Percentiles rank a stretch among this genome's conserved stretches.
Conservation (phyloP, 1,140 invertebrate species). For the Holotrichia oblita region DNA sequence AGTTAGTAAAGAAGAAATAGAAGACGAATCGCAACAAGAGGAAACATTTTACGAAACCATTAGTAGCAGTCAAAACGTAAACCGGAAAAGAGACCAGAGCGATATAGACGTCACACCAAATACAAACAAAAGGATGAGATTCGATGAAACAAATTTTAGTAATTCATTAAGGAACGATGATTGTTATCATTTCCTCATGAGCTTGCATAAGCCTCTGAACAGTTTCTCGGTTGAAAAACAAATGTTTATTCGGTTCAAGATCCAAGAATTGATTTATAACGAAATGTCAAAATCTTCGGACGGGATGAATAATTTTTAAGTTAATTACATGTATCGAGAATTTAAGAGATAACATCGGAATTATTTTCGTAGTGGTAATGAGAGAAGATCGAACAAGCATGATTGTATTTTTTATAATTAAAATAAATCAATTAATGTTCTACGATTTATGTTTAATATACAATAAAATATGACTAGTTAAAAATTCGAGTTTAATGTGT, state of each 20-base stretch:
- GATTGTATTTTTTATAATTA: too few relatives aligned
- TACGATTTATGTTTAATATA: too few relatives aligned
- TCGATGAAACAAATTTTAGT: neutral
- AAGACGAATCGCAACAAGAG: neutral
- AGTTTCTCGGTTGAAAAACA: neutral
- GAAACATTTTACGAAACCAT: too few relatives aligned
- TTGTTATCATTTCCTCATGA: constrained; percentile 17
- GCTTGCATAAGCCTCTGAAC: neutral
- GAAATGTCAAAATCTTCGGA: neutral
- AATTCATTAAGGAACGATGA: neutral
- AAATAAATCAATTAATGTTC: too few relatives aligned
- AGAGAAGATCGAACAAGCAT: too few relatives aligned
- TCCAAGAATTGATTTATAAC: neutral
- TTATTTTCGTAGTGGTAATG: too few relatives aligned
- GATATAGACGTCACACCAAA: neutral
- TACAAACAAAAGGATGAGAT: neutral
- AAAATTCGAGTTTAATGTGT: too few relatives aligned
- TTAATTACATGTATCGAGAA: neutral
- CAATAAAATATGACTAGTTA: too few relatives aligned
- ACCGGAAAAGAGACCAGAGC: neutral
- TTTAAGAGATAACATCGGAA: neutral
- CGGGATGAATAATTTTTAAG: neutral
- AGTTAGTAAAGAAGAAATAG: neutral
- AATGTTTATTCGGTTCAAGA: constrained; percentile 2
- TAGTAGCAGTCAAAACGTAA: neutral